Conservation (phyloP, 2,113 vertebrate genomes). For the Poeciliopsis turrubarensis region DNA sequence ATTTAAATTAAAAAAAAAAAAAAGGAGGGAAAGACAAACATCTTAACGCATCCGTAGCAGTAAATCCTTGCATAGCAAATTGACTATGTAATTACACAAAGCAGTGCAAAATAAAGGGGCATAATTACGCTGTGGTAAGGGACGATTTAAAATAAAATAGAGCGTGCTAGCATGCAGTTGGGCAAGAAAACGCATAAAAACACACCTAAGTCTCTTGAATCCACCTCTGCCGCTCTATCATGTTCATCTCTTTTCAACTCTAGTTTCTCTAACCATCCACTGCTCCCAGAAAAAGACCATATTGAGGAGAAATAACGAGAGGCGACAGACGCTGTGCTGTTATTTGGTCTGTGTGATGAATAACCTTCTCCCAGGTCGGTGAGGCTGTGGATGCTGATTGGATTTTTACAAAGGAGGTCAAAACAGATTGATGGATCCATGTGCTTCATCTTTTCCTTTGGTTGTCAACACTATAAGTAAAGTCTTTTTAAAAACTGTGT, state of each 20-base stretch:
- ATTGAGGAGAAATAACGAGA: conserved; percentile 1
- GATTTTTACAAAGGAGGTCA: conserved; percentile 25
- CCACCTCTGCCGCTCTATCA: not conserved
- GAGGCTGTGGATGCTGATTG: conserved; percentile 23
- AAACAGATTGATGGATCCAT: conserved; percentile 13
- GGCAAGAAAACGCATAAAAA: not conserved
- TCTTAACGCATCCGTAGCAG: conserved; percentile 13
- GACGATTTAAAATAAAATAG: conserved; percentile 1
- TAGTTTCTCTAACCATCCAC: not conserved
- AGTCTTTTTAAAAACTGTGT: not conserved
- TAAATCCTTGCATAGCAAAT: conserved; percentile 48
- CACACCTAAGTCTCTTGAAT: not conserved
- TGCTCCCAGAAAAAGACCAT: not conserved
- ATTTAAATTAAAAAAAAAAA: not conserved
- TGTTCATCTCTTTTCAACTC: not conserved
- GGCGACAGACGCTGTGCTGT: conserved; percentile 14
- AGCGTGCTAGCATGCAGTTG: not conserved
- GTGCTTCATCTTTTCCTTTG: not conserved
- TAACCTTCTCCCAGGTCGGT: conserved; percentile 33
- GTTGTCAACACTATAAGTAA: not conserved
- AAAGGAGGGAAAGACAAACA: conserved; percentile 18
- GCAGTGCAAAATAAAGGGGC: conserved; percentile 45
- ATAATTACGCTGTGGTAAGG: conserved; percentile 51
- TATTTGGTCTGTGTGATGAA: conserved; percentile 36
- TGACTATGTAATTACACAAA: conserved; percentile 58